Base-by-base conservation (phyloP, 2,888 invertebrate species). In the Pocota personata region DNA sequence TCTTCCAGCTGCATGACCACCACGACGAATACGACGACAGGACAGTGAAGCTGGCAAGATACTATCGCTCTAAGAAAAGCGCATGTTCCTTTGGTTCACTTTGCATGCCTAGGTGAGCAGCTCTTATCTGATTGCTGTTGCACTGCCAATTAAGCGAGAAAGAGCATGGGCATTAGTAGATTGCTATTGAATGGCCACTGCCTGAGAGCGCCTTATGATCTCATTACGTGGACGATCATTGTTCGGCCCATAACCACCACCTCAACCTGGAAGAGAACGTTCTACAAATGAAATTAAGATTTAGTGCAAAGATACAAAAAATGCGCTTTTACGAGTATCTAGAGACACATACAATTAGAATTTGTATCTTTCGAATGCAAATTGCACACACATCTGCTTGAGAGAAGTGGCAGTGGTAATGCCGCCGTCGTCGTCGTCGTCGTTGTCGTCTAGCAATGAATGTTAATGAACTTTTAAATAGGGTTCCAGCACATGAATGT, bases 71-170 rank as follows among this genome's bases (percentile, higher is more conserved):
- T 40, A 82, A 16, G 52, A 67, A 80, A 55, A 48, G 30, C 32
- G 16, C 52, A 50, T 52, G 77, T 60, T 24, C 52, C 1, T 55
- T 37, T 5, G 32, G 8, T 30, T 8, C 21, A 8, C 30, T 57
- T 8, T 66, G 60, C 55, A 40, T 50, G 60, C 50, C 35, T 69
- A 77, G 43, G 58, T 73, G 78, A 67, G 55, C 52, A 37, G 37
- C 50, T 78, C 37, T 83, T 83, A 83, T 83, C 83, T 67, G 83
- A 83, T 83, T 57, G 19, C 52, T 69, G 73, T 78, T 73, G 10
- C 48, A 8, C 52, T 78, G 78, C 78, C 83, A 83, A 83, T 83
- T 83, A 78, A 83, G 73, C 67, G 35, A 58, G 67, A 62, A 67
- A 46, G 27, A 67, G 32, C 50, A 78, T 72, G 64, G 73, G 69